Base-by-base conservation (phyloP, 2,797 vertebrate genomes). In the Nyctibius grandis region DNA sequence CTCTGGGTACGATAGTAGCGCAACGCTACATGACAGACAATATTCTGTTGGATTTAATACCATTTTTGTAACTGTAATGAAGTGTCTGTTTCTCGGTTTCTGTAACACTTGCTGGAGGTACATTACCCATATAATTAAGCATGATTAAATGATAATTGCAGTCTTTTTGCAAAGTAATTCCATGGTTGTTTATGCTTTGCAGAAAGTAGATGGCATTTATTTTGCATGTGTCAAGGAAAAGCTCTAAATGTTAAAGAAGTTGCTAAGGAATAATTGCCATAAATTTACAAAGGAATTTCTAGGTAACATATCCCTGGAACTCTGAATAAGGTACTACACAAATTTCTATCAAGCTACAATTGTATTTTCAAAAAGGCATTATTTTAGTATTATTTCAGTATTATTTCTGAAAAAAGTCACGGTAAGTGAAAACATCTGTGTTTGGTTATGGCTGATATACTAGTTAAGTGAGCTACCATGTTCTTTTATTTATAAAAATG, bases 61-160 rank as follows among this genome's bases (percentile, higher is more conserved):
- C 47, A 26, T 76, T 95, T 95, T 45, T 92, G 67, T 76, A 83
- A 84, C 73, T 87, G 48, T 44, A 95, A 86, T 0, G 0, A 68
- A 95, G 87, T 88, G 85, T 95, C 70, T 94, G 54, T 85, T 88
- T 93, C 89, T 89, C 73, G 85, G 76, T 90, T 96, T 96, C 95
- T 90, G 42, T 92, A 95, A 95, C 91, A 83, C 89, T 96, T 95
- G 91, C 93, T 97, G 1, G 5, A 97, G 96, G 96, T 96, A 95
- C 93, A 92, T 96, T 97, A 96, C 88, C 88, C 92, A 65, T 95
- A 95, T 95, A 97, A 97, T 97, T 97, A 97, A 96, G 67, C 85
- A 81, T 48, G 91, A 97, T 97, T 95, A 95, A 95, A 95, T 92
- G 91, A 96, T 95, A 97, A 97, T 97, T 97, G 89, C 85, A 90